Base-by-base conservation (phyloP, 2,113 vertebrate species). In the Bujurquina vittata region DNA sequence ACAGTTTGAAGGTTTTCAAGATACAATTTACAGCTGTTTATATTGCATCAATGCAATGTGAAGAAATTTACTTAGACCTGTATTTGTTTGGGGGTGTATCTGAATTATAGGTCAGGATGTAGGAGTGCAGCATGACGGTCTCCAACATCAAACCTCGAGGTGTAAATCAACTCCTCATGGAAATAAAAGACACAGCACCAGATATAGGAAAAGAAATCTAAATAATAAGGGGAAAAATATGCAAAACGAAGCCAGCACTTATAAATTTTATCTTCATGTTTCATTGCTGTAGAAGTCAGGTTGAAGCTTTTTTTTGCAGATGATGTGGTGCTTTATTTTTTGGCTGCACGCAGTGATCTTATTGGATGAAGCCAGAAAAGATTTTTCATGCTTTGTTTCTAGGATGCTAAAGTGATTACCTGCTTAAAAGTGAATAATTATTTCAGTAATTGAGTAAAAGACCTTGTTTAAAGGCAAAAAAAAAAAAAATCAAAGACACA, bases 11-110 rank as follows among this genome's bases (percentile, higher is more conserved):
- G 46, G 26, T 26, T 72, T 72, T 18, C 11, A 76, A 62, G 23
- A 31, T 37, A 54, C 59, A 60, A 33, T 81, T 80, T 55, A 80
- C n/a, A 65, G 60, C 49, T 0, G 35, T 79, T 67, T 61, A 43
- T 22, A 23, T 40, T 69, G 35, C 8, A 2, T 10, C 4, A 4
- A 26, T 23, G 20, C 26, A 40, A 52, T 29, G 18, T 0, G 0
- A 31, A 52, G 65, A 52, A 29, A 69, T 69, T 12, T 69, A 5
- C 43, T 69, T 17, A 20, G 43, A 9, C 43, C 52, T 72, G 43
- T 11, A 7, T 69, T 72, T 52, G 26, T 72, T 72, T 31, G 26
- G 20, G 15, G 11, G 17, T 10, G 23, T n/a, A 31, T 31, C 26
- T 72, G 43, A 72, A 72, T 52, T 7, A 69, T 23, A 52, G 43